Percentiles rank a stretch among this genome's conserved stretches.
Evolutionary conservation across 2,888 invertebrate species (phyloP).

Genomic region (Muschampia plurimacula): DNA sequence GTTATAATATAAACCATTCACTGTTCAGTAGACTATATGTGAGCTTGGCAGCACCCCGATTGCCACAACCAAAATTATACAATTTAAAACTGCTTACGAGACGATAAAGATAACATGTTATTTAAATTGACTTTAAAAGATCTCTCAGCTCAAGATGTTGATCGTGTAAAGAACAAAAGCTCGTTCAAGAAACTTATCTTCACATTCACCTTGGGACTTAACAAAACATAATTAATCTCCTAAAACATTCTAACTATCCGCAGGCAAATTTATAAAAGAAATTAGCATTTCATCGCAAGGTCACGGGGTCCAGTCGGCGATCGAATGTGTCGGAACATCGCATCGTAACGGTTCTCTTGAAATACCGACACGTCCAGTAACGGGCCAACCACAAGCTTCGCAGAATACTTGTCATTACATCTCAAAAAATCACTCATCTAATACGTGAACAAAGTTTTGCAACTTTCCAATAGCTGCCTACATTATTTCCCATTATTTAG

Average conservation of each 20-base stretch:
- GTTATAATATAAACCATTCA: too few species aligned
- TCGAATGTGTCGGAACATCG: slow-evolving; percentile 45
- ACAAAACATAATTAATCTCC: slow-evolving; percentile 4
- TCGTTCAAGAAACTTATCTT: not conserved
- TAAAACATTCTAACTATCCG: not conserved
- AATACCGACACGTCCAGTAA: slow-evolving; percentile 75
- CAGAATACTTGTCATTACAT: slow-evolving; percentile 65
- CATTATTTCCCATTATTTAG: not conserved
- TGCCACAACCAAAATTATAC: too few species aligned
- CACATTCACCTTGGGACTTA: not conserved
- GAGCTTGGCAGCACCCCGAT: too few species aligned
- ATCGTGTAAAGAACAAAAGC: not conserved
- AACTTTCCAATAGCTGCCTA: slow-evolving; percentile 26
- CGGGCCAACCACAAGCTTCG: slow-evolving; percentile 65
- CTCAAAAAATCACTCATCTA: slow-evolving; percentile 53
- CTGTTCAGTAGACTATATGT: too few species aligned
- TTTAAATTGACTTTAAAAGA: too few species aligned
- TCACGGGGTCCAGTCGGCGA: slow-evolving; percentile 45
- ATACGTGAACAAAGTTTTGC: slow-evolving; percentile 63
- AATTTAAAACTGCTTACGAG: too few species aligned
- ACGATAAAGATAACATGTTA: too few species aligned
- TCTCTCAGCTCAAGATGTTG: not conserved
- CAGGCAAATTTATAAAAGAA: slow-evolving; percentile 23
- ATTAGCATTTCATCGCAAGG: slow-evolving; percentile 39
- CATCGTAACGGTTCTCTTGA: slow-evolving; percentile 63